Conservation (phyloP, 1,140 invertebrate genomes). For the Penaeus indicus region DNA sequence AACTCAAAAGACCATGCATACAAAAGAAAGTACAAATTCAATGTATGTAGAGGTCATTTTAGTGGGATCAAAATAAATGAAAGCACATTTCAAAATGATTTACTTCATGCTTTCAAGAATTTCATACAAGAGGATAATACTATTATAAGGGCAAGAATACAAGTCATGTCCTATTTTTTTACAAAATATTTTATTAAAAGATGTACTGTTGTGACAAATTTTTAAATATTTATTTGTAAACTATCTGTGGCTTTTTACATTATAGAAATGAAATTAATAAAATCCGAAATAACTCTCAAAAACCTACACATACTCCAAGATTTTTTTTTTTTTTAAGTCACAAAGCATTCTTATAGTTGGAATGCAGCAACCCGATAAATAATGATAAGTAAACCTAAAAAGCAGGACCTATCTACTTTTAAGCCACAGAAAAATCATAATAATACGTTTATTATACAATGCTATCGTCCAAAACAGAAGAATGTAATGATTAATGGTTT, state of each 20-base stretch:
- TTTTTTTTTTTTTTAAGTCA: conserved; percentile 11
- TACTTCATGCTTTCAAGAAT: too few relatives aligned
- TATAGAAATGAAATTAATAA: conserved; percentile 41
- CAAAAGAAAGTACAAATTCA: too few relatives aligned
- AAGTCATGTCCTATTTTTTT: conserved; percentile 29
- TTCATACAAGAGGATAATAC: not conserved
- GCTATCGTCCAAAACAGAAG: conserved; percentile 44
- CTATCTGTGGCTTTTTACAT: conserved; percentile 57
- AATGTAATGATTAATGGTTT: conserved; percentile 59
- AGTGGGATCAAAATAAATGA: too few relatives aligned
- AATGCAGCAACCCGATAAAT: conserved; percentile 54
- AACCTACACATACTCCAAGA: conserved; percentile 16
- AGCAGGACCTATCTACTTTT: conserved; percentile 39
- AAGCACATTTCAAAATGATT: too few relatives aligned
- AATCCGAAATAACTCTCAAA: conserved; percentile 31
- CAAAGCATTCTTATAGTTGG: conserved; percentile 51
- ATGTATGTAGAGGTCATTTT: too few relatives aligned
- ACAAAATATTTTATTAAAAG: conserved; percentile 63
- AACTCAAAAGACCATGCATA: too few relatives aligned
- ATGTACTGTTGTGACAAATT: conserved; percentile 58
- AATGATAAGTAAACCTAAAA: conserved; percentile 32
- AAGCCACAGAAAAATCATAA: conserved; percentile 61
- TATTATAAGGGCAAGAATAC: conserved; percentile 20
- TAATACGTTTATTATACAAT: conserved; percentile 46
- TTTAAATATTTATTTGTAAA: conserved; percentile 45